These are phyloP conservation scores for Prionace glauca DNA, from an alignment of 2,797 vertebrate genomes.

Conservation along the genomic window DNA sequence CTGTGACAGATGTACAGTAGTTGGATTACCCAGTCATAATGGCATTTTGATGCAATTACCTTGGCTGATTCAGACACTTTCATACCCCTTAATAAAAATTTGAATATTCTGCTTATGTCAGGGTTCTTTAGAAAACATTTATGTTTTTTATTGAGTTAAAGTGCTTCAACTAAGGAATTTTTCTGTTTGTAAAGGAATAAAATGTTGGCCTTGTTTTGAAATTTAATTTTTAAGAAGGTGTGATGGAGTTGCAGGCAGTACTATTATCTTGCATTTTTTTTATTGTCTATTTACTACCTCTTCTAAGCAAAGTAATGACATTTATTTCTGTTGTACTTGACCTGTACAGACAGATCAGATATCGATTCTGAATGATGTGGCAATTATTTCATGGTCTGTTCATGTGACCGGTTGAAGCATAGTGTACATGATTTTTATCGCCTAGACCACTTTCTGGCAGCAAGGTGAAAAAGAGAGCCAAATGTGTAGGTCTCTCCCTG, in stretches of 20 bases:
- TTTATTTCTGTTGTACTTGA: not conserved
- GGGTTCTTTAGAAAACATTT: not conserved
- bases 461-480: too few species aligned
- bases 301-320: not conserved
- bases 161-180: not conserved
- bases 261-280: not conserved
- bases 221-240: not conserved
- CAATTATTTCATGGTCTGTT: not conserved
- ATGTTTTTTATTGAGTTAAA: conserved; percentile 3
- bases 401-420: not conserved
- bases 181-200: not conserved
- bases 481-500: too few species aligned
- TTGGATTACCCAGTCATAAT: conserved; percentile 20
- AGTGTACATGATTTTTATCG: not conserved
- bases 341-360: not conserved
- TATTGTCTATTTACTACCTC: not conserved
- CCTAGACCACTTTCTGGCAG: too few species aligned
- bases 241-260: not conserved
- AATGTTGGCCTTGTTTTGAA: not conserved
- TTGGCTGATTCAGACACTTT: conserved; percentile 9
- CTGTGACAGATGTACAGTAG: conserved; percentile 22
- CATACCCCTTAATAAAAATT: conserved; percentile 16
- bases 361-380: not conserved
- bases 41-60: conserved; percentile 16
- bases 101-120: conserved; percentile 18